Base-by-base conservation (phyloP, 2,113 vertebrate species). In the Atlantisia rogersi region DNA sequence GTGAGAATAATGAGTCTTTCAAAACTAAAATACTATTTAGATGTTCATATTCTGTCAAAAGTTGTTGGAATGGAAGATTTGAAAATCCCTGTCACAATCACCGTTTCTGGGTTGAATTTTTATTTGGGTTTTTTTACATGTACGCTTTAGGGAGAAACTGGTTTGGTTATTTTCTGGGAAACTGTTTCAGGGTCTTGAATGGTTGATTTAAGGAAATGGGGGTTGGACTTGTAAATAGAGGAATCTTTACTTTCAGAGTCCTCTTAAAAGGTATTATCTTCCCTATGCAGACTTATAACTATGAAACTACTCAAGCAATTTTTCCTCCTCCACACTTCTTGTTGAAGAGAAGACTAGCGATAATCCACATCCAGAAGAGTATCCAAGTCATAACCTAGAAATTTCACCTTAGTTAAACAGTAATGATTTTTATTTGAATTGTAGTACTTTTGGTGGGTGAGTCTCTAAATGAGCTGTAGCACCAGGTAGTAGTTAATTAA, bases 401-500 rank as follows among this genome's bases (percentile, higher is more conserved):
- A 92, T 46, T 60, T 9, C 25, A 50, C 37, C 31, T 69, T 58
- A 50, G 59, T 15, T 88, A 64, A 95, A 89, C 13, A 79, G 18
- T 85, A 68, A 70, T 44, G 39, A 74, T 94, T 94, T 95, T 75
- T 80, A 58, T 81, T 68, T 50, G 69, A 87, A 35, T 88, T 82
- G 37, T 20, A 26, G 12, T 26, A 11, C 28, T 62, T 26, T 62
- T 88, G 37, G 50, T 87, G 67, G 19, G 21, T 81, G 53, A 89
- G 78, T 56, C 70, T 91, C 89, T 95, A 92, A 95, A 82, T 67
- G 71, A 85, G 65, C 40, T 44, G 75, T 82, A 92, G 37, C 77
- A 88, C 62, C 40, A 81, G 77, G 56, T 78, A 95, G 83, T 39
- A 92, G 86, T 97, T 97, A 97, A 96, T 97, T 96, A 95, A 96